phyloP scores from a whole-genome alignment of 2,113 vertebrate genomes.

The Chrysochloris asiatica region DNA sequence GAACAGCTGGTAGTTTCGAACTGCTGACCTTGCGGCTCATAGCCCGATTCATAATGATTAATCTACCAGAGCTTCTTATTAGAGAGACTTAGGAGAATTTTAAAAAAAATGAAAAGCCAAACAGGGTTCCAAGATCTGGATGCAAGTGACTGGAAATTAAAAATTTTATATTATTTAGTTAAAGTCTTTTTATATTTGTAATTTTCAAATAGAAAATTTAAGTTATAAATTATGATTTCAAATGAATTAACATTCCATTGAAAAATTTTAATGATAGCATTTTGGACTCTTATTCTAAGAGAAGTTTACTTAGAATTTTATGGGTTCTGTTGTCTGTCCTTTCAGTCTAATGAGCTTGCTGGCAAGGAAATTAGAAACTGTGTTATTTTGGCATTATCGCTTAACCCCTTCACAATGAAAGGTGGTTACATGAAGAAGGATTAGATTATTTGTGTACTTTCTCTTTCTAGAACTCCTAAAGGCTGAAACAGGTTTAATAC shows the following conservation, averaged over 20 bases:
- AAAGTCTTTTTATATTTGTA: conserved; percentile 6
- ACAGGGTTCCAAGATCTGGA: background rate
- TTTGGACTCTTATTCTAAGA: conserved; percentile 47
- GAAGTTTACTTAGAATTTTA: conserved; percentile 25
- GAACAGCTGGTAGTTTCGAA: too few relatives aligned
- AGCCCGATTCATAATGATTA: too few relatives aligned
- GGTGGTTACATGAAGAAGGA: background rate
- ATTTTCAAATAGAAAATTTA: conserved; percentile 55
- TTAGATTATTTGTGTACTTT: background rate
- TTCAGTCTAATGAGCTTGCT: conserved; percentile 9
- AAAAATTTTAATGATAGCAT: conserved; percentile 15
- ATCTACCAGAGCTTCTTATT: conserved; percentile 2
- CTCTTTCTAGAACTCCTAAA: background rate
- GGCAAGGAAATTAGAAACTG: background rate
- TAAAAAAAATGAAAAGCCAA: background rate
- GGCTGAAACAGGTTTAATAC: background rate
- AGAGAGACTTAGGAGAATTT: background rate
- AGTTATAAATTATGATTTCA: conserved; percentile 37
- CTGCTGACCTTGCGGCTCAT: too few relatives aligned
- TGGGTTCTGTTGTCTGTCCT: background rate
- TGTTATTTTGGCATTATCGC: background rate
- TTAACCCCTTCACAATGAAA: background rate
- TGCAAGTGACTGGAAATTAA: background rate
- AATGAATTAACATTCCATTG: conserved; percentile 49
- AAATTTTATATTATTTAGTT: background rate